phyloP scores from a whole-genome alignment of 2,113 vertebrate genomes.

The Carassius auratus region DNA sequence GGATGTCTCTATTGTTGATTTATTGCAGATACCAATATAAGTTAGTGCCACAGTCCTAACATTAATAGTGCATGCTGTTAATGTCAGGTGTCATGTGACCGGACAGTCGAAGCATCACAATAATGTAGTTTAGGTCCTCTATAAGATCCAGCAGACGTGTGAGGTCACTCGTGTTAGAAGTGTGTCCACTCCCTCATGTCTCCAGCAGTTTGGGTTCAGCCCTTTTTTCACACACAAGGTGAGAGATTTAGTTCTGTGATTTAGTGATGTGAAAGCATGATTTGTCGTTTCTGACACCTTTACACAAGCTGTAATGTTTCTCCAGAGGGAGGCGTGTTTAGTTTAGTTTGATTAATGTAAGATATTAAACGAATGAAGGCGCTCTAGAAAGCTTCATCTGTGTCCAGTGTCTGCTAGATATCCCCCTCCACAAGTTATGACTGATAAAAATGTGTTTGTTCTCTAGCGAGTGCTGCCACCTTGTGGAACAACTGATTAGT shows the following conservation, averaged over 20 bases:
- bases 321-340: too few species aligned
- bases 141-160: conserved; percentile 61
- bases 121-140: conserved; percentile 47
- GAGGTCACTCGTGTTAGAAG: conserved; percentile 71
- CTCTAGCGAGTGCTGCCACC: too few species aligned
- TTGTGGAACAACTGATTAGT: too few species aligned
- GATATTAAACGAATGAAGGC: too few species aligned
- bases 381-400: too few species aligned
- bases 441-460: too few species aligned
- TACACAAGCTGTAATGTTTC: background rate
- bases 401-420: too few species aligned
- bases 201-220: conserved; percentile 58
- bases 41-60: too few species aligned
- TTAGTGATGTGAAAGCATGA: conserved; percentile 15
- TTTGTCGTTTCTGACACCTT: conserved; percentile 29
- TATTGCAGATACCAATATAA: background rate
- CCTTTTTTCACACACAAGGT: conserved; percentile 64
- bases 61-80: background rate
- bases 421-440: too few species aligned
- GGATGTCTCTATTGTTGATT: conserved; percentile 24
- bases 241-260: conserved; percentile 58
- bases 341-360: background rate
- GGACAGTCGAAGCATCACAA: too few species aligned
- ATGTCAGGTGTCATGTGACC: background rate
- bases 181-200: conserved; percentile 69